A percentile compares a stretch with the other conserved stretches of the same genome.
phyloP scores from a whole-genome alignment of 1,140 invertebrate genomes.

The Drosophila baimaii region DNA sequence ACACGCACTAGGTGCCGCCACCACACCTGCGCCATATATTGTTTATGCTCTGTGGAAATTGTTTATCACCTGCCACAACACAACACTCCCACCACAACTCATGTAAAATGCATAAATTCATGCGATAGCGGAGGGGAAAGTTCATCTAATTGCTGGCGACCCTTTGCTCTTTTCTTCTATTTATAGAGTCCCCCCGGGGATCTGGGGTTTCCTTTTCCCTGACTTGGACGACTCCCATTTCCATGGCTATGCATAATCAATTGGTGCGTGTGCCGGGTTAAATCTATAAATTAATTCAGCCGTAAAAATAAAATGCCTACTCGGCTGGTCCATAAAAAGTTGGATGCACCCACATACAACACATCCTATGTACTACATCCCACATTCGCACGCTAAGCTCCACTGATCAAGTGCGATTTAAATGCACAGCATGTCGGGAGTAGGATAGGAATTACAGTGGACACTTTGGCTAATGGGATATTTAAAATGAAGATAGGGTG shows the following conservation, averaged over 20 bases:
- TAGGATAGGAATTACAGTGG: constrained; percentile 21
- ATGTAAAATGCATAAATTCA: constrained; percentile 71
- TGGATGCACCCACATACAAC: constrained; percentile 45
- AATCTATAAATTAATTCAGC: constrained; percentile 62
- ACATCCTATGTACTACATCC: constrained; percentile 16
- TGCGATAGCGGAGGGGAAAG: constrained; percentile 41
- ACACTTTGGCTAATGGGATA: neutral
- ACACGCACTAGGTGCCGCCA: constrained; percentile 22
- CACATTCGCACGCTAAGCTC: constrained; percentile 15
- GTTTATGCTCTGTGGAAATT: constrained; percentile 62
- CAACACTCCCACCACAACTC: constrained; percentile 34
- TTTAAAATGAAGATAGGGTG: too few species aligned
- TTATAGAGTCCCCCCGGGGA: constrained; percentile 42
- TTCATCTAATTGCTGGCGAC: constrained; percentile 62
- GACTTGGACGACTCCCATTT: constrained; percentile 10
- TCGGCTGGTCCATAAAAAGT: constrained; percentile 49
- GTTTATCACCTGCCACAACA: constrained; percentile 57
- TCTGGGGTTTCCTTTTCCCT: neutral
- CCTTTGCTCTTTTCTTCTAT: constrained; percentile 50
- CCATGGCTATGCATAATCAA: constrained; percentile 71
- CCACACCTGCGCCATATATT: constrained; percentile 57
- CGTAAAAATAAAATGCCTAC: constrained; percentile 64
- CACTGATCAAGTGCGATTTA: constrained; percentile 64
- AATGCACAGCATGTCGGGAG: constrained; percentile 55
- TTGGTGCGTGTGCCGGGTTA: constrained; percentile 52